phyloP scores from a whole-genome alignment of 53 echinoderm and acorn worm species.

The Echinarachnius parma region DNA sequence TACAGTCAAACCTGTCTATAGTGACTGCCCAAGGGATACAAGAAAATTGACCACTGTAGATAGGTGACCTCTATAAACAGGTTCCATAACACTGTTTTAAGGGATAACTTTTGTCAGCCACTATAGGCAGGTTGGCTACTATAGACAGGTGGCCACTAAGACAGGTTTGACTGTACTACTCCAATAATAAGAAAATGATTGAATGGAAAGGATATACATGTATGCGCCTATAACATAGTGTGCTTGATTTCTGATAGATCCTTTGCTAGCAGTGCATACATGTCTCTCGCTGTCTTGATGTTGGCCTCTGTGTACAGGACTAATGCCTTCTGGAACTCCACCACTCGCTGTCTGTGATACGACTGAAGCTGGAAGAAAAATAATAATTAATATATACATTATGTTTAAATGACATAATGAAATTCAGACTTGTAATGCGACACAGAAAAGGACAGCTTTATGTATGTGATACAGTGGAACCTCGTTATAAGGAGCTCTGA shows the following conservation, averaged over 20 bases:
- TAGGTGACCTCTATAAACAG: too few relatives aligned
- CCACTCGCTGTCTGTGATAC: slow-evolving; percentile 76
- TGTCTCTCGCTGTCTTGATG: slow-evolving; percentile 89
- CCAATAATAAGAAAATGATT: too few relatives aligned
- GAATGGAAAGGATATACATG: slow-evolving; percentile 1
- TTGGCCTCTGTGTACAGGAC: slow-evolving; percentile 95
- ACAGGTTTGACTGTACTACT: too few relatives aligned
- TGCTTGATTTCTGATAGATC: slow-evolving; percentile 82
- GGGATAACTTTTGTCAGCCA: too few relatives aligned
- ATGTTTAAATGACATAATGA: neutral
- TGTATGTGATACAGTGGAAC: neutral
- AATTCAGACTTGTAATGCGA: neutral
- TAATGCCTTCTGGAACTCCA: slow-evolving; percentile 90
- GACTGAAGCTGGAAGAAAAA: slow-evolving; percentile 56
- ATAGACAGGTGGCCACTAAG: too few relatives aligned
- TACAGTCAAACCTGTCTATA: too few relatives aligned
- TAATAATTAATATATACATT: neutral
- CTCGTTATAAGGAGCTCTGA: too few relatives aligned
- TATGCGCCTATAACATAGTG: slow-evolving; percentile 61
- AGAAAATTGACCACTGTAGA: too few relatives aligned
- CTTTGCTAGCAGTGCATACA: slow-evolving; percentile 85
- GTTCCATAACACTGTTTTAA: too few relatives aligned
- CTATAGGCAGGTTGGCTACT: too few relatives aligned
- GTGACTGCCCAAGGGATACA: too few relatives aligned
- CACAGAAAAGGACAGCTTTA: neutral